Evolutionary conservation across 2,113 vertebrate species (phyloP).

Genomic region (Petroica traversi): DNA sequence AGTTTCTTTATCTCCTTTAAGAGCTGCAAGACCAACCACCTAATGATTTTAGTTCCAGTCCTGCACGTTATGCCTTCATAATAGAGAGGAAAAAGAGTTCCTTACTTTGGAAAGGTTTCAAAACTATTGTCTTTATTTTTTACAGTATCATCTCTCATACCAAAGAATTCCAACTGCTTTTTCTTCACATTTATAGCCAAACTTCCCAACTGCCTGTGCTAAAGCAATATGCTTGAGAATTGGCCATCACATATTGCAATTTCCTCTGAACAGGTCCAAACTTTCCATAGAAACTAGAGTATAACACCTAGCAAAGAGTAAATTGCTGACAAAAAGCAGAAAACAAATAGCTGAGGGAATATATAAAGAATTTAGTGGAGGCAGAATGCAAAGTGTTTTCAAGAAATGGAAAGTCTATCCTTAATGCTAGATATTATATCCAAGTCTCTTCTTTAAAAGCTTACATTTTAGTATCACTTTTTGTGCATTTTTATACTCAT

Average conservation of each 20-base stretch:
- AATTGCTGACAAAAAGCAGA: background rate
- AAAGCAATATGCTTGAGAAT: background rate
- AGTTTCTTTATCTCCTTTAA: background rate
- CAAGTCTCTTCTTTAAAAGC: background rate
- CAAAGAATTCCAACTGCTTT: background rate
- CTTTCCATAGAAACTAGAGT: background rate
- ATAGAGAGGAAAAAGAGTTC: background rate
- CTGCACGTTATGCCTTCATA: background rate
- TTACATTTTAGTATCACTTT: background rate
- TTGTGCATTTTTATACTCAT: background rate
- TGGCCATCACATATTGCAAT: background rate
- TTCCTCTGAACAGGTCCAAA: background rate
- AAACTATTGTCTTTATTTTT: background rate
- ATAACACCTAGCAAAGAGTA: background rate
- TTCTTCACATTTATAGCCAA: background rate
- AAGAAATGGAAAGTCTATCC: background rate
- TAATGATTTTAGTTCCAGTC: background rate
- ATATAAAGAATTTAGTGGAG: background rate
- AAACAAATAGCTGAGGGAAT: background rate
- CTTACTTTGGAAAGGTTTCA: background rate
- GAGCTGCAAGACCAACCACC: accelerated
- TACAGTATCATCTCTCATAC: background rate
- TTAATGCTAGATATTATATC: background rate
- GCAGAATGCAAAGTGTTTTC: background rate
- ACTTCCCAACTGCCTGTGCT: background rate